Conservation (phyloP, 2,888 invertebrate species). For the Leptura quadrifasciata region DNA sequence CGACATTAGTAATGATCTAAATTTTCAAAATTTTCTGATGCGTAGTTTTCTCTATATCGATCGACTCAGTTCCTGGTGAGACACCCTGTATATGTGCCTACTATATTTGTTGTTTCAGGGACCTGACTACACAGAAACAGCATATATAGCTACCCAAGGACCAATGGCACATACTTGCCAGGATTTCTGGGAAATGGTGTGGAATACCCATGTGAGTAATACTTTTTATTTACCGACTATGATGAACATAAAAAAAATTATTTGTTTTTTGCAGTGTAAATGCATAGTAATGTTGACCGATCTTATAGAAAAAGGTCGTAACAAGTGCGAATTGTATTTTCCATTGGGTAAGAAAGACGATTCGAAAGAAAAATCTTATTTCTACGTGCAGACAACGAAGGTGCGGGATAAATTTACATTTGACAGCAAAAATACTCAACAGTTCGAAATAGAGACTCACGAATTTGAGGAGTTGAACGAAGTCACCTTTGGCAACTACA, state of each 20-base stretch:
- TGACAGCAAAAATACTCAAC: constrained; percentile 61
- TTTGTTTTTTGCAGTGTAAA: constrained; percentile 70
- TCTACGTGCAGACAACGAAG: constrained; percentile 68
- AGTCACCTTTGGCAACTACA: constrained; percentile 67
- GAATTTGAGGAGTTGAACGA: constrained; percentile 69
- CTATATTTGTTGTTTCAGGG: constrained; percentile 78
- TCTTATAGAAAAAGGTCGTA: constrained; percentile 87
- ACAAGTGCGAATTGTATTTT: constrained; percentile 93
- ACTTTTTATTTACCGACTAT: constrained; percentile 22
- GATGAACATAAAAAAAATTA: neutral
- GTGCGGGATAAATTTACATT: constrained; percentile 71
- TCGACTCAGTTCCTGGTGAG: too few relatives aligned
- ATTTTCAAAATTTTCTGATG: too few relatives aligned
- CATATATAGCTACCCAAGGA: constrained; percentile 95
- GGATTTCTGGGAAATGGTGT: constrained; percentile 94
- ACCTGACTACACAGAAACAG: constrained; percentile 89
- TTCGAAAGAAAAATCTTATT: constrained; percentile 64
- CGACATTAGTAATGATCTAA: too few relatives aligned
- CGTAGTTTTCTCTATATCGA: too few relatives aligned
- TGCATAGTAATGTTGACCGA: constrained; percentile 93
- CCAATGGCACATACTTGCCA: constrained; percentile 91
- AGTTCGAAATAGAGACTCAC: constrained; percentile 68
- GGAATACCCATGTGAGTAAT: constrained; percentile 69
- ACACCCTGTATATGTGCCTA: neutral
- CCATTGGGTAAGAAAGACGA: constrained; percentile 75